Conservation (phyloP, 2,113 vertebrate genomes). For the Neotragus moschatus region DNA sequence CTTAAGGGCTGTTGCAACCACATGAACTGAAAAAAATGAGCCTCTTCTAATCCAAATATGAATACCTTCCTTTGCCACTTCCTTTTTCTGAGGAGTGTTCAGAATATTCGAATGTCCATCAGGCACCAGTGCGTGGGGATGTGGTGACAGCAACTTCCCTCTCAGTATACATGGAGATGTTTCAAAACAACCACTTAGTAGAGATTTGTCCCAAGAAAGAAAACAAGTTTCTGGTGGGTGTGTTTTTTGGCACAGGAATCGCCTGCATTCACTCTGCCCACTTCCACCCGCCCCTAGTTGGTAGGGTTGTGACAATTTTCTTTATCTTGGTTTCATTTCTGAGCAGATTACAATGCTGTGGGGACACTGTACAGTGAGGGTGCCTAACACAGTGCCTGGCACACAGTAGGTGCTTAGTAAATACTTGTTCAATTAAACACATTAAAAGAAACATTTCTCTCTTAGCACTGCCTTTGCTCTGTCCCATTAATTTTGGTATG, state of each 20-base stretch:
- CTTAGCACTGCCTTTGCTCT: neutral
- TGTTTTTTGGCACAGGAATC: neutral
- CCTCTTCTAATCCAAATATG: conserved; percentile 64
- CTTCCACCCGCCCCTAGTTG: accelerated
- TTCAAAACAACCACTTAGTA: neutral
- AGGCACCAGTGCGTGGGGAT: neutral
- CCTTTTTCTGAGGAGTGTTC: neutral
- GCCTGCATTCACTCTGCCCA: neutral
- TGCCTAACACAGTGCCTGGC: neutral
- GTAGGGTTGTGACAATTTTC: neutral
- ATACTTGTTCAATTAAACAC: conserved; percentile 23
- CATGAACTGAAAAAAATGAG: conserved; percentile 64
- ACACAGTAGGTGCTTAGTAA: conserved; percentile 68
- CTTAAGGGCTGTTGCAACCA: conserved; percentile 86
- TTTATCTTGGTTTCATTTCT: neutral
- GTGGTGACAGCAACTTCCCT: neutral
- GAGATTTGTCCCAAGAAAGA: neutral
- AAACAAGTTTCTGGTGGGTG: neutral
- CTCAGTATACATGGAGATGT: neutral
- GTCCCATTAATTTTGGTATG: neutral
- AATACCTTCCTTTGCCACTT: conserved; percentile 56
- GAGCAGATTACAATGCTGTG: neutral
- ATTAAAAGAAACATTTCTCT: neutral
- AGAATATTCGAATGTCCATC: neutral
- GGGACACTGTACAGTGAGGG: neutral